Evolutionary conservation across 2,888 invertebrate genomes (phyloP).

Genomic region (Drosophila demipolita): DNA sequence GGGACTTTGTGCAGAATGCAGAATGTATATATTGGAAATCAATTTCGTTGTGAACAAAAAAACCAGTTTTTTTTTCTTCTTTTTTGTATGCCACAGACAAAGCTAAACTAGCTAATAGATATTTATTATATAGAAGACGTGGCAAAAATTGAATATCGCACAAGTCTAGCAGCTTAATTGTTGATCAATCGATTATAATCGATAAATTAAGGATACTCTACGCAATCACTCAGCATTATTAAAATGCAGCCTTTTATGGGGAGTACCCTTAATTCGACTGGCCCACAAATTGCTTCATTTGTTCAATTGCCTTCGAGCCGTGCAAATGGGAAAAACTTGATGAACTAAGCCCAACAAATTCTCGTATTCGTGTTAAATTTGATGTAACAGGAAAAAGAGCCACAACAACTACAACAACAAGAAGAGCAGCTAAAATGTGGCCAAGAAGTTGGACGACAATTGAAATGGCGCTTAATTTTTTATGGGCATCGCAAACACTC

Average conservation of each 20-base stretch:
- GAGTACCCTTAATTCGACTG: conserved; percentile 31
- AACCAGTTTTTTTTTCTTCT: background rate
- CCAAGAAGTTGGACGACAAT: conserved; percentile 60
- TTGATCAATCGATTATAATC: conserved; percentile 17
- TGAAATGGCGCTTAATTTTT: conserved; percentile 79
- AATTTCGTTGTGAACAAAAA: background rate
- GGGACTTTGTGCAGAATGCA: conserved; percentile 15
- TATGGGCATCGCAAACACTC: conserved; percentile 77
- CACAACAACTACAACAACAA: conserved; percentile 26
- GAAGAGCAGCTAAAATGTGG: conserved; percentile 19
- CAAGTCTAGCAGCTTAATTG: background rate
- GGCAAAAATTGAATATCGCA: background rate
- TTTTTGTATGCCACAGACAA: background rate
- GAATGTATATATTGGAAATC: conserved; percentile 25
- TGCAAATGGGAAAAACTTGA: conserved; percentile 24
- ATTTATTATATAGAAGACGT: background rate
- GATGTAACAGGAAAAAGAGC: conserved; percentile 47
- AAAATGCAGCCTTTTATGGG: background rate
- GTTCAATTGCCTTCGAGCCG: conserved; percentile 30
- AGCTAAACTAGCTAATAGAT: background rate
- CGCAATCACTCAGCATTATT: conserved; percentile 4
- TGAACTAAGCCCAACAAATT: conserved; percentile 54
- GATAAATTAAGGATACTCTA: background rate
- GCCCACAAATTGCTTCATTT: conserved; percentile 76
- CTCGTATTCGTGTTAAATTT: conserved; percentile 64